A percentile compares a stretch with the other conserved stretches of the same genome.
These are phyloP conservation scores for Etheostoma spectabile DNA, from an alignment of 2,113 vertebrate species.

Conservation along the genomic window DNA sequence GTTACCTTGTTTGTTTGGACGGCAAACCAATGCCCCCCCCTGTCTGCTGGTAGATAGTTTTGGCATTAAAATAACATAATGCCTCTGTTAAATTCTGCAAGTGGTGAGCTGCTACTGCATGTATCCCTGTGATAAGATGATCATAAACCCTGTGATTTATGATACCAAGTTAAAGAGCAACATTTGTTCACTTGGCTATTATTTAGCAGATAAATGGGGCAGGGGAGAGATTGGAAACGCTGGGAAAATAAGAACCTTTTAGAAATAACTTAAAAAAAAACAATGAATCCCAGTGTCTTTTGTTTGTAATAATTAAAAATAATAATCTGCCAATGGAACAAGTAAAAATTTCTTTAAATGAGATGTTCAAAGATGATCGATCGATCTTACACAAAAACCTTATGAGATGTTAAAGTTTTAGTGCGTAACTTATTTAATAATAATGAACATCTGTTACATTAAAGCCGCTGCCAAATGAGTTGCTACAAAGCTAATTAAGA, in stretches of 20 bases:
- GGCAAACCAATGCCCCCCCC: slow-evolving; percentile 10
- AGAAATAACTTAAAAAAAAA: not conserved
- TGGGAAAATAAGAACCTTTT: not conserved
- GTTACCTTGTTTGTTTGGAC: slow-evolving; percentile 53
- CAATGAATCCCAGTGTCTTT: too few relatives aligned
- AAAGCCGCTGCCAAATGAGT: too few relatives aligned
- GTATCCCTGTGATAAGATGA: slow-evolving; percentile 74
- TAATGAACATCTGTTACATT: too few relatives aligned
- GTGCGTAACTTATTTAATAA: too few relatives aligned
- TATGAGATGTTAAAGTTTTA: too few relatives aligned
- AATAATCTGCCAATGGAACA: too few relatives aligned
- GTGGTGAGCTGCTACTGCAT: slow-evolving; percentile 58
- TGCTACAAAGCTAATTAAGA: too few relatives aligned
- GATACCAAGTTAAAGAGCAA: slow-evolving; percentile 72
- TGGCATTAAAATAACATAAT: slow-evolving; percentile 39
- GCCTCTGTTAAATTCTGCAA: slow-evolving; percentile 52
- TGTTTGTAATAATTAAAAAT: too few relatives aligned
- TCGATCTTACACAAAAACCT: too few relatives aligned
- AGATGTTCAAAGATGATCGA: too few relatives aligned
- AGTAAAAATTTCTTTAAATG: too few relatives aligned
- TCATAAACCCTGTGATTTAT: slow-evolving; percentile 74
- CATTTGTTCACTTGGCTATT: slow-evolving; percentile 74
- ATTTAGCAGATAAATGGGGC: slow-evolving; percentile 62
- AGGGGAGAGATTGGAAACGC: not conserved
- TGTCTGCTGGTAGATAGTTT: slow-evolving; percentile 36